Conservation (phyloP, 2,797 vertebrate species). For the Acanthurus lineatus region DNA sequence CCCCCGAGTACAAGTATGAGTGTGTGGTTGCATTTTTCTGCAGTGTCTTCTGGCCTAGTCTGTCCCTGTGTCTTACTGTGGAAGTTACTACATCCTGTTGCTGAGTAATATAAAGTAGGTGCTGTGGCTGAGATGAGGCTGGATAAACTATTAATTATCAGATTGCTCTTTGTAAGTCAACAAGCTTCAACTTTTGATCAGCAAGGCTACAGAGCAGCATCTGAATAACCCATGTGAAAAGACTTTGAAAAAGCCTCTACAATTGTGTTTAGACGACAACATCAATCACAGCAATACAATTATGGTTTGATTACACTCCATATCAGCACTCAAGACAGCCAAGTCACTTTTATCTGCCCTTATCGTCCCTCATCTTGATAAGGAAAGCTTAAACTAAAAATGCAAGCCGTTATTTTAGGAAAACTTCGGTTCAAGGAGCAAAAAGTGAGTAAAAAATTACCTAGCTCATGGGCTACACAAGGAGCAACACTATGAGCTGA, state of each 20-base stretch:
- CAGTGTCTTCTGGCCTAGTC: constrained; percentile 12
- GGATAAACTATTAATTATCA: constrained; percentile 28
- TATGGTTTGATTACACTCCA: constrained; percentile 1
- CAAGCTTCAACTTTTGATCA: background rate
- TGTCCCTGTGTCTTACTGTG: constrained; percentile 11
- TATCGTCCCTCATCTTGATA: background rate
- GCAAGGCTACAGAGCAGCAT: background rate
- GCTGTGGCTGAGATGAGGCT: constrained; percentile 15
- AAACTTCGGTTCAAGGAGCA: background rate
- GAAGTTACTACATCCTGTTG: constrained; percentile 19
- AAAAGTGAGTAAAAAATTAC: background rate
- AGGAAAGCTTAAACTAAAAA: background rate
- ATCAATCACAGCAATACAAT: background rate
- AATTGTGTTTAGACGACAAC: background rate
- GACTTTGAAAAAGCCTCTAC: background rate
- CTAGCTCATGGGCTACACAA: background rate
- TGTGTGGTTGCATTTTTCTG: constrained; percentile 41
- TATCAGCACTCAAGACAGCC: background rate
- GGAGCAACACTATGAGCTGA: background rate
- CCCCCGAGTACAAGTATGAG: constrained; percentile 17
- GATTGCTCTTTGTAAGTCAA: constrained; percentile 2
- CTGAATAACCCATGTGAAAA: background rate
- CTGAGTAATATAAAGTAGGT: constrained; percentile 53
- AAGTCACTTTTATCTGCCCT: background rate
- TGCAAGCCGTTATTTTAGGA: background rate